Evolutionary conservation across 2,797 vertebrate genomes (phyloP), one percentile per base, ranked within the genome.

Genomic region (Allenopithecus nigroviridis): DNA sequence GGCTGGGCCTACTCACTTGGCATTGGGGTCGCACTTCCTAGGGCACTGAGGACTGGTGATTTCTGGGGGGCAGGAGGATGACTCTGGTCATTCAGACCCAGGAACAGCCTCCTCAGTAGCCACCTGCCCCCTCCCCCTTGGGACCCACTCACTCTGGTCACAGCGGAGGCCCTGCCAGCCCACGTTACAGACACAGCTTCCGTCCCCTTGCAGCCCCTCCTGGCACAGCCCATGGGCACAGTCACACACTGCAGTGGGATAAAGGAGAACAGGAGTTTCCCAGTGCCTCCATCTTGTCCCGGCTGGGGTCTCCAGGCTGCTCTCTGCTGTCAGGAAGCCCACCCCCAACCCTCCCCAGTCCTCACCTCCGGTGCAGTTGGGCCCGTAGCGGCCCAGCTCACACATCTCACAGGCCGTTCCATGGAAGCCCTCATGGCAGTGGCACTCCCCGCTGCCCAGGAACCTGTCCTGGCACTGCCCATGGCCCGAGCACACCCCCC

Each of bases 391-490:
- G 61, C 99, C 99, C 36, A 99, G 99, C 96, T 99, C 99, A 50
- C 99, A 99, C 98, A 99, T 99, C 97, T 99, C 99, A 5, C 99
- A 99, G 10, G 99, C 99, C 0, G 99, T 99, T 70, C 99, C 99
- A 0, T 99, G 99, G 98, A 99, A 99, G 11, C 99, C 99, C 98
- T 99, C 99, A 0, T 99, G 99, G 98, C 99, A 99, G 1, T 93
- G 99, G 97, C 99, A 99, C 97, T 99, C 99, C 53, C 99, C 99
- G 0, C 70, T 99, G 95, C 99, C 99, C 11, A 95, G 83, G 48
- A 98, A 92, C 92, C 99, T 98, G 2, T 99, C 99, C 98, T 99
- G 98, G 98, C 99, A 99, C 81, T 98, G 98, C 9, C 99, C 99
- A 0, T 99, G 99, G 98, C 99, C 99, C 0, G 99, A 99, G 98